phyloP scores from a whole-genome alignment of 2,888 invertebrate species.

The Drosophila phalerata region DNA sequence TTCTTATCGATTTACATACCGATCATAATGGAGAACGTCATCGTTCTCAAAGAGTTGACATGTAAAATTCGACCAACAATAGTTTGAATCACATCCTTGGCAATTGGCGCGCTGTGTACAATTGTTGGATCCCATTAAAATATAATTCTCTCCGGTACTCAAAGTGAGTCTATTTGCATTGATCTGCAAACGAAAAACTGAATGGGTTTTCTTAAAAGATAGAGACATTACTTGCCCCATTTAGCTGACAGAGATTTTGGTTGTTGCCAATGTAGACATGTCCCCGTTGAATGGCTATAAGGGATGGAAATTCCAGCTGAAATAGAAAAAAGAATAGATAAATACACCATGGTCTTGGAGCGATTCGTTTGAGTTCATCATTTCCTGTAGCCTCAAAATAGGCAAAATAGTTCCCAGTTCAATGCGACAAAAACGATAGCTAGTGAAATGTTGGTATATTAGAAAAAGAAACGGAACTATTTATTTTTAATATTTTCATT shows the following conservation, averaged over 20 bases:
- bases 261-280: constrained; percentile 92
- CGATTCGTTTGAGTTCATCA: no score
- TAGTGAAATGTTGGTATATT: no score
- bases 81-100: constrained; percentile 73
- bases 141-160: constrained; percentile 75
- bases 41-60: constrained; percentile 83
- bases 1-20: constrained; percentile 45
- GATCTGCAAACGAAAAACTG: constrained; percentile 65
- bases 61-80: constrained; percentile 82
- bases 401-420: no score
- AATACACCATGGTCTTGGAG: no score
- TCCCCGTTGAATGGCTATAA: constrained; percentile 92
- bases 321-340: constrained; percentile 60
- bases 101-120: constrained; percentile 69
- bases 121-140: constrained; percentile 51
- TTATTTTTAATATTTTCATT: no score
- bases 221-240: constrained; percentile 81
- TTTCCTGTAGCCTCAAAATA: no score
- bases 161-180: constrained; percentile 82
- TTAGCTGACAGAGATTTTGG: constrained; percentile 91
- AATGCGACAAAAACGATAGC: no score
- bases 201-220: neutral
- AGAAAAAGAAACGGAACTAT: no score
- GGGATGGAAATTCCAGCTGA: constrained; percentile 90
- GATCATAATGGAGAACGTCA: constrained; percentile 66